These are phyloP conservation scores for Eilema sororculum DNA, from an alignment of 2,888 invertebrate species.

Conservation along the genomic window DNA sequence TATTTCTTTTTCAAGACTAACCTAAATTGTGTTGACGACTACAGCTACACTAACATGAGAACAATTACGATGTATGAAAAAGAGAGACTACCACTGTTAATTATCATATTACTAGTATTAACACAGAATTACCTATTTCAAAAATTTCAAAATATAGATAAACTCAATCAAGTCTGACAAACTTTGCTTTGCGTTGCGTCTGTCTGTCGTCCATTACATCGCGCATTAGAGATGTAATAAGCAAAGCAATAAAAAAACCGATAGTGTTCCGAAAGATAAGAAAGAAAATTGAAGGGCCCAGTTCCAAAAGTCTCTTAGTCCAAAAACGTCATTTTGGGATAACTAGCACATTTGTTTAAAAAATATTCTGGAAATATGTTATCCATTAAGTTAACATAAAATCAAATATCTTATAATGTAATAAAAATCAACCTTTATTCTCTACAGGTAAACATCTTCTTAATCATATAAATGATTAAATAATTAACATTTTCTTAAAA, in stretches of 20 bases:
- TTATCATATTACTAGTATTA: conserved; percentile 12
- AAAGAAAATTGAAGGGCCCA: too few relatives aligned
- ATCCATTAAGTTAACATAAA: too few relatives aligned
- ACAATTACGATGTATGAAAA: neutral
- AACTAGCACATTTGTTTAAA: too few relatives aligned
- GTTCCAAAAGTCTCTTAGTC: too few relatives aligned
- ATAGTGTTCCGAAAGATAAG: too few relatives aligned
- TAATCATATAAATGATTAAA: too few relatives aligned
- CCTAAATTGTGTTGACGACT: conserved; percentile 46
- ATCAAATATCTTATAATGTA: too few relatives aligned
- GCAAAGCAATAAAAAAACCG: neutral
- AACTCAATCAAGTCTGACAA: conserved; percentile 43
- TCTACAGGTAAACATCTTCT: too few relatives aligned
- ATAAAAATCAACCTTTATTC: too few relatives aligned
- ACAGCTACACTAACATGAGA: conserved; percentile 22
- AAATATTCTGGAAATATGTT: too few relatives aligned
- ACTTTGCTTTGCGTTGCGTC: conserved; percentile 61
- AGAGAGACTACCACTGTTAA: conserved; percentile 10
- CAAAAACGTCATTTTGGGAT: too few relatives aligned
- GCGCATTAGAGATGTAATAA: conserved; percentile 31
- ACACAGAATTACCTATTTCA: conserved; percentile 40
- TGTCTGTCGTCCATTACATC: conserved; percentile 50
- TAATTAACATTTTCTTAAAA: too few relatives aligned
- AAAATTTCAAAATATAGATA: conserved; percentile 31
- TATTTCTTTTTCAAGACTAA: conserved; percentile 42